A percentile compares a stretch with the other conserved stretches of the same genome.
Conservation (phyloP, 2,797 vertebrate species). For the Benthosema pterotum region DNA sequence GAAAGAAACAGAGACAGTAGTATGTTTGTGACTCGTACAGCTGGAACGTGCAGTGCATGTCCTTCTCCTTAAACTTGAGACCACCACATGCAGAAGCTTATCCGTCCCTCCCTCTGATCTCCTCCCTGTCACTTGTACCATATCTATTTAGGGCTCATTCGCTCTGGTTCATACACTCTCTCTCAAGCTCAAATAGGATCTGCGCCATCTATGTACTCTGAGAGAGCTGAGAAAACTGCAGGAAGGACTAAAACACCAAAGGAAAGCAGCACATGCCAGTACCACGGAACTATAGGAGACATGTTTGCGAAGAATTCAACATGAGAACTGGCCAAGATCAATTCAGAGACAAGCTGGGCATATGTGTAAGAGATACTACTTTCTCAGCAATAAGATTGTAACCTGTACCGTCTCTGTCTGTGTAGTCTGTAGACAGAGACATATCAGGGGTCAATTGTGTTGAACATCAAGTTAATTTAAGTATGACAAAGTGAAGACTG, state of each 20-base stretch:
- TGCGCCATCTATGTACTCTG: conserved; percentile 24
- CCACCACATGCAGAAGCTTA: conserved; percentile 58
- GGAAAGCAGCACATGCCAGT: conserved; percentile 20
- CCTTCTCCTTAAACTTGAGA: conserved; percentile 64
- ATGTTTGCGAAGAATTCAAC: conserved; percentile 21
- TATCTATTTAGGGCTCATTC: conserved; percentile 72
- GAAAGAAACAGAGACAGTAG: neutral
- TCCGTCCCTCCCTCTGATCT: conserved; percentile 31
- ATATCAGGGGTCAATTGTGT: conserved; percentile 1
- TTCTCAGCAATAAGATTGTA: neutral
- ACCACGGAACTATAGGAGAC: conserved; percentile 1
- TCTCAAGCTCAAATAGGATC: conserved; percentile 51
- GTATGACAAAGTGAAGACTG: conserved; percentile 19
- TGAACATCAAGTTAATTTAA: conserved; percentile 16
- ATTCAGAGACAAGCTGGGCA: conserved; percentile 1
- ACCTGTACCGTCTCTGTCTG: conserved; percentile 14
- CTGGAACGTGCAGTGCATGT: conserved; percentile 33
- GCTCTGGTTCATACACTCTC: conserved; percentile 58
- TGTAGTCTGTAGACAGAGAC: conserved; percentile 8
- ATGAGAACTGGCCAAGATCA: conserved; percentile 11
- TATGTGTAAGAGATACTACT: neutral
- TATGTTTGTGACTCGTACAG: conserved; percentile 48
- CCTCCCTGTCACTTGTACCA: conserved; percentile 60
- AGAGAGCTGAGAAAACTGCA: conserved; percentile 17
- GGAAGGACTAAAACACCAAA: conserved; percentile 10